Evolutionary conservation across 1,140 invertebrate species (phyloP), one percentile per base, ranked within the genome.

Genomic region (Drepana arcuata): DNA sequence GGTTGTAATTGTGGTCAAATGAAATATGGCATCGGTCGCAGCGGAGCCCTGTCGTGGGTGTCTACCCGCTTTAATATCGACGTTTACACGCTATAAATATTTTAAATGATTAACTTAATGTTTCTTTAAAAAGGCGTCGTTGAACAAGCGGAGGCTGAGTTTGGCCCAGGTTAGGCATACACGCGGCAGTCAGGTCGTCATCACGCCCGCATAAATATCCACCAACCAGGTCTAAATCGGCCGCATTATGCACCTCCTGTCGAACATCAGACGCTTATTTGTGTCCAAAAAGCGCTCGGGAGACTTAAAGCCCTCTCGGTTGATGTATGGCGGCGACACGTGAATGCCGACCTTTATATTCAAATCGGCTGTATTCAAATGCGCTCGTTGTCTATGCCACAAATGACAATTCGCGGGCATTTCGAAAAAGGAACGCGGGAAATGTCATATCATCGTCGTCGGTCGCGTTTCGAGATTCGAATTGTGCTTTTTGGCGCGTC

Each of bases 71-170:
- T 67, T 64, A 59, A 68, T 73, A 75, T 71, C 67, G 72, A 68
- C 66, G 48, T 70, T 80, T 75, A 80, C 75, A 80, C 69, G 71
- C 67, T 60, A 73, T 78, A 78, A 77, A 78, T 75, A 72, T 77
- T 63, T 62, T 67, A 73, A 73, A 80, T 66, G 52, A 70, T 69
- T 63, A 67, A 68, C 57, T 71, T 65, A 71, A 68, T n/a, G n/a
- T n/a, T n/a, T n/a, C n/a, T n/a, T n/a, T n/a, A n/a, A n/a, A n/a
- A n/a, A n/a, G n/a, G n/a, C n/a, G n/a, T n/a, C n/a, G n/a, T n/a
- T n/a, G n/a, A n/a, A n/a, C n/a, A n/a, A n/a, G n/a, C n/a, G n/a
- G n/a, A n/a, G n/a, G n/a, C n/a, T n/a, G n/a, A n/a, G n/a, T n/a
- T n/a, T n/a, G n/a, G n/a, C n/a, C n/a, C n/a, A n/a, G n/a, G n/a